Conservation (phyloP, 2,888 invertebrate species). For the Idaea dimidiata region DNA sequence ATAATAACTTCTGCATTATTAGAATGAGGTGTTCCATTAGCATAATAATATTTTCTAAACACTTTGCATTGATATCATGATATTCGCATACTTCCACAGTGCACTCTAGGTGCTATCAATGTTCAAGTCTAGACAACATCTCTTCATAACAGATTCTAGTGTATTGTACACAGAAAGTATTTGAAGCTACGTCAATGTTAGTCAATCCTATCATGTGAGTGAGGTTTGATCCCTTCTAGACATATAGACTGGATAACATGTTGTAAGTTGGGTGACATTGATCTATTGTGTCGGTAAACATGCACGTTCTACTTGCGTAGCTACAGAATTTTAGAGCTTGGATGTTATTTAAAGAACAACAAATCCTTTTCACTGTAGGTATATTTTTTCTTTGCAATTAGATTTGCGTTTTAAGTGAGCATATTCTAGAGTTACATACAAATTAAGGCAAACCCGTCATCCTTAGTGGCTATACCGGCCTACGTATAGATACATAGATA, state of each 20-base stretch:
- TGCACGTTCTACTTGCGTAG: background rate
- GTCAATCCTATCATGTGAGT: conserved; percentile 35
- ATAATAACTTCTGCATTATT: background rate
- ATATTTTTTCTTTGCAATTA: too few relatives aligned
- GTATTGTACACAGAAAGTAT: conserved; percentile 33
- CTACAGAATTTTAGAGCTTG: background rate
- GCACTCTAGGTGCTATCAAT: conserved; percentile 30
- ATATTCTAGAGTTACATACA: too few relatives aligned
- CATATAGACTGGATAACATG: conserved; percentile 21
- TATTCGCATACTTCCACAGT: conserved; percentile 5
- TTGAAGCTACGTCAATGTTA: conserved; percentile 32
- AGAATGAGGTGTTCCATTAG: background rate
- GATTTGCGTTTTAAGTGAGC: too few relatives aligned
- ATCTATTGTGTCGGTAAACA: conserved; percentile 17
- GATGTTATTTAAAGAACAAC: background rate
- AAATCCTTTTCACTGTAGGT: too few relatives aligned
- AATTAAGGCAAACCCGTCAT: too few relatives aligned
- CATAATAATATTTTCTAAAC: background rate
- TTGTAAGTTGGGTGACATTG: conserved; percentile 28
- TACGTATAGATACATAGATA: too few relatives aligned
- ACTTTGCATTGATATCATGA: background rate
- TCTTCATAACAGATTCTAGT: conserved; percentile 37
- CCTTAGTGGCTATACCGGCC: too few relatives aligned
- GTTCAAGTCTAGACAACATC: conserved; percentile 34
- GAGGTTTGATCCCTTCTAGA: conserved; percentile 36